These are phyloP conservation scores for Anabas testudineus DNA, from an alignment of 2,797 vertebrate genomes.

Conservation along the genomic window DNA sequence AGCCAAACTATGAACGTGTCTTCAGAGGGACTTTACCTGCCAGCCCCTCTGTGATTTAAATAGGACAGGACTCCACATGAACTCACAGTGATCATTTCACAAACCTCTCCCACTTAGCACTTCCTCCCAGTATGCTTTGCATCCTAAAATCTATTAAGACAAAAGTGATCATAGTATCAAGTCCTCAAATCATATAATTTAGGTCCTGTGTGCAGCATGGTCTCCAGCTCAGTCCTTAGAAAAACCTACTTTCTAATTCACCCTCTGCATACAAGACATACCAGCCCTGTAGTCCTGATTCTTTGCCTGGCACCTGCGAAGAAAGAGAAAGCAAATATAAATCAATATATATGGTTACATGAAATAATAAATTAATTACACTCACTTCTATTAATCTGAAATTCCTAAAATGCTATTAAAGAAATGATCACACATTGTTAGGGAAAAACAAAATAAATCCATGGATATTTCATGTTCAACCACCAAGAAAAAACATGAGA, in stretches of 20 bases:
- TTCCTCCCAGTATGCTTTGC: slow-evolving; percentile 30
- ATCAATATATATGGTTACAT: neutral
- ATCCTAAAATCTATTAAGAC: slow-evolving; percentile 48
- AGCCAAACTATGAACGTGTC: slow-evolving; percentile 41
- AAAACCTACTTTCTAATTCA: slow-evolving; percentile 48
- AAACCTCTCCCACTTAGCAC: slow-evolving; percentile 20
- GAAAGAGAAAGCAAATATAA: slow-evolving; percentile 13
- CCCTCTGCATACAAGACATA: slow-evolving; percentile 56
- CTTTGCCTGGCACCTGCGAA: slow-evolving; percentile 55
- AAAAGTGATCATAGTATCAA: slow-evolving; percentile 44
- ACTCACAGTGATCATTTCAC: slow-evolving; percentile 51
- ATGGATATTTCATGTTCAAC: neutral
- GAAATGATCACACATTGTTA: neutral
- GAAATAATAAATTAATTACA: neutral
- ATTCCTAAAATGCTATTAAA: neutral
- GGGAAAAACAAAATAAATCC: neutral
- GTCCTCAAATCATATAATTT: slow-evolving; percentile 46
- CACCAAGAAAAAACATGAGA: no score
- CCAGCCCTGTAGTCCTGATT: slow-evolving; percentile 49
- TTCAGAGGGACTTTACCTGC: slow-evolving; percentile 40
- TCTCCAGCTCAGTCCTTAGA: slow-evolving; percentile 51
- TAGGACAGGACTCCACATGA: slow-evolving; percentile 43
- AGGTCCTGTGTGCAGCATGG: slow-evolving; percentile 42
- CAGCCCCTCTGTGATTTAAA: slow-evolving; percentile 42
- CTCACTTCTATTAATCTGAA: neutral